phyloP scores from a whole-genome alignment of 2,797 vertebrate genomes.

The Mionectes olivaceus region DNA sequence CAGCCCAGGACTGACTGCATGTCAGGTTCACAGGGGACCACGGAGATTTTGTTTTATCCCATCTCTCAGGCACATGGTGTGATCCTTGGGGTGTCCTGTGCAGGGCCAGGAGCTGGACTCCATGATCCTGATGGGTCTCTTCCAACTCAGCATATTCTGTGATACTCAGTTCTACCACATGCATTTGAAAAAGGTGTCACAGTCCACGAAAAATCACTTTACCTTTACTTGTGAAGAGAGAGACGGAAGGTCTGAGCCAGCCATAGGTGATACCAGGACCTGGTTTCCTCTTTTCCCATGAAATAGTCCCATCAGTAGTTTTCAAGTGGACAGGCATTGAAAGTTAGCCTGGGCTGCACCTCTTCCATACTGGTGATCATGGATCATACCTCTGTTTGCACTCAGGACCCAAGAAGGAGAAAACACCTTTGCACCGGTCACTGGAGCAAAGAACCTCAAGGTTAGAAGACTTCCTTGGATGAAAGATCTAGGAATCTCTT shows the following conservation, averaged over 20 bases:
- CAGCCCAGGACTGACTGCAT: background rate
- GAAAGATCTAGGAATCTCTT: background rate
- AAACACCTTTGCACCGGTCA: background rate
- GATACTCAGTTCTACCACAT: background rate
- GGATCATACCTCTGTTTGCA: background rate
- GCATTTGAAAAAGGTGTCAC: background rate
- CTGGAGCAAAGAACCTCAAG: background rate
- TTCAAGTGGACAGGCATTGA: background rate
- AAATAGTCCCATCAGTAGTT: background rate
- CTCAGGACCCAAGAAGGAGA: background rate
- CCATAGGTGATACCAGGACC: background rate
- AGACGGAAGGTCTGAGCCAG: background rate
- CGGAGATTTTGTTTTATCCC: background rate
- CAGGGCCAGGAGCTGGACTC: background rate
- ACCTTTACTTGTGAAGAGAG: background rate
- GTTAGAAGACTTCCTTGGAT: background rate
- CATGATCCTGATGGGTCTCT: background rate
- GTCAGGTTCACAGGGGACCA: background rate
- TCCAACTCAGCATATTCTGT: background rate
- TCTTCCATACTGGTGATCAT: background rate
- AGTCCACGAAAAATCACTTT: background rate
- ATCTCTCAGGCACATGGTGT: background rate
- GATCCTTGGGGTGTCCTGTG: background rate
- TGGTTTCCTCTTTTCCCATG: background rate
- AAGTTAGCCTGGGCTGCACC: background rate